Evolutionary conservation across 2,113 vertebrate genomes (phyloP).

Genomic region (Meleagris gallopavo): DNA sequence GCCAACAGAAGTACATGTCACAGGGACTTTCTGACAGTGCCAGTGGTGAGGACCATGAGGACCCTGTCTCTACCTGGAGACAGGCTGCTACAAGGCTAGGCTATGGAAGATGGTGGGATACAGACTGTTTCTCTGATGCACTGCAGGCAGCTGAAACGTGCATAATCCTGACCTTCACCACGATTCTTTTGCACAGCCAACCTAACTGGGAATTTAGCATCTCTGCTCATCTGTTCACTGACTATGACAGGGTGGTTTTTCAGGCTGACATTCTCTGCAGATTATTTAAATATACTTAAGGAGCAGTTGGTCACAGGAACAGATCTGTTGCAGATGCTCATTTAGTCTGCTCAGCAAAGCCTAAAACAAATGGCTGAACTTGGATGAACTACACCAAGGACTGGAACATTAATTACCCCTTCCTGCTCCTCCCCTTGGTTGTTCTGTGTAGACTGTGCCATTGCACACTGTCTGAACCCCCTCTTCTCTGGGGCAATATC

Average conservation of each 20-base stretch:
- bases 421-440: background rate
- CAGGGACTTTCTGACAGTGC: background rate
- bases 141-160: background rate
- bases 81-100: background rate
- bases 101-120: background rate
- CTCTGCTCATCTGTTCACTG: background rate
- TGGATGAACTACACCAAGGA: background rate
- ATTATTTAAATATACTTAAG: background rate
- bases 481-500: background rate
- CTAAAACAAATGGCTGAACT: background rate
- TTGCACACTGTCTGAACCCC: background rate
- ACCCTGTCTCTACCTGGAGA: background rate
- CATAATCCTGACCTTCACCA: background rate
- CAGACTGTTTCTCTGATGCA: background rate
- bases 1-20: background rate
- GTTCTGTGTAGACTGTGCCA: background rate
- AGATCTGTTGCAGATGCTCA: background rate
- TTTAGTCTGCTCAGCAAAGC: background rate
- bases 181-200: fast-evolving
- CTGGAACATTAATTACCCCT: background rate
- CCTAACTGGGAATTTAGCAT: background rate
- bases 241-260: background rate
- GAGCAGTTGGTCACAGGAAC: background rate
- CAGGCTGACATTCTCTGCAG: background rate
- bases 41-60: fast-evolving